phyloP scores from a whole-genome alignment of 2,888 invertebrate genomes.

The Listrodromus nycthemerus region DNA sequence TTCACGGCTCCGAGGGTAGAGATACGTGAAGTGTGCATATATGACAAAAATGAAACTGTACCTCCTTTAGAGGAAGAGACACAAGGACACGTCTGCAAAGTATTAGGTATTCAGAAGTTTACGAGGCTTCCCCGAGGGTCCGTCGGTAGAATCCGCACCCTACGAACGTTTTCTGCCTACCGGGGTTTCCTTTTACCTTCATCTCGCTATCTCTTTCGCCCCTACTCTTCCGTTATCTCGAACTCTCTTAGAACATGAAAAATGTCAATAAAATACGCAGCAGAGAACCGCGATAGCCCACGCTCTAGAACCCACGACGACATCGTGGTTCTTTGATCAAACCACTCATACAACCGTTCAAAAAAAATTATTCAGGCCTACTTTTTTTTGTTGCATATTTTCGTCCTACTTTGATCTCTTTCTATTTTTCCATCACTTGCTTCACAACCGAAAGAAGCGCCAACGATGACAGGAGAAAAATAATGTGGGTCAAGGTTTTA shows the following conservation, averaged over 20 bases:
- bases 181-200: slow-evolving; percentile 32
- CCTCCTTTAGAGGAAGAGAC: slow-evolving; percentile 2
- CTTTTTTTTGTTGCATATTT: slow-evolving; percentile 4
- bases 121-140: slow-evolving; percentile 35
- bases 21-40: neutral
- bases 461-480: slow-evolving; percentile 11
- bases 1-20: neutral
- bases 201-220: slow-evolving; percentile 1
- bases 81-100: slow-evolving; percentile 13
- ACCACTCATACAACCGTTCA: slow-evolving; percentile 1
- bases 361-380: slow-evolving; percentile 19
- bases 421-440: neutral
- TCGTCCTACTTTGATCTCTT: slow-evolving; percentile 9
- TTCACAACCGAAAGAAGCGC: slow-evolving; percentile 16
- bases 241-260: slow-evolving; percentile 44
- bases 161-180: neutral
- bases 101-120: slow-evolving; percentile 51
- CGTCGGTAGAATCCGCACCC: slow-evolving; percentile 4
- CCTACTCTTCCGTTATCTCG: neutral
- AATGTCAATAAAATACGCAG: slow-evolving; percentile 49
- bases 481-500: slow-evolving; percentile 43
- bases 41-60: neutral
- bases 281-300: slow-evolving; percentile 38
- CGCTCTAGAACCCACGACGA: neutral
- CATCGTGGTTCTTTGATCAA: slow-evolving; percentile 46